Evolutionary conservation across 2,888 invertebrate species (phyloP).

Genomic region (Sclerodermus sp.): DNA sequence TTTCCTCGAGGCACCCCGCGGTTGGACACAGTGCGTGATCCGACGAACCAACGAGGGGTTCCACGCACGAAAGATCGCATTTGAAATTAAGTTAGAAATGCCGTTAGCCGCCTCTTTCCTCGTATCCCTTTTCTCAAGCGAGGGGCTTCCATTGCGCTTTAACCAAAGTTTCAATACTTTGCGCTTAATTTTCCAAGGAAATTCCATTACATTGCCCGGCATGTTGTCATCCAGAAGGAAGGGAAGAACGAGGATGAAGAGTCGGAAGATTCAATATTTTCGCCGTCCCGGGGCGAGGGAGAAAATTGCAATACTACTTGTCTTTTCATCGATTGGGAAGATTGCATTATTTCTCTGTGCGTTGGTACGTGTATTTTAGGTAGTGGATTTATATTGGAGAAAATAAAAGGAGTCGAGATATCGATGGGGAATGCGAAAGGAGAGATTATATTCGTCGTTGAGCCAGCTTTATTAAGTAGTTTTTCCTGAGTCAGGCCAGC

Average conservation of each 20-base stretch:
- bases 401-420: too few relatives aligned
- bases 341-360: too few relatives aligned
- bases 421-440: too few relatives aligned
- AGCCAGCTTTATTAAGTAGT: too few relatives aligned
- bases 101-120: conserved; percentile 41
- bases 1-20: background rate
- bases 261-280: background rate
- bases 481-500: too few relatives aligned
- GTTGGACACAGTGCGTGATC: too few relatives aligned
- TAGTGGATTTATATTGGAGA: too few relatives aligned
- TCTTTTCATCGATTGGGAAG: too few relatives aligned
- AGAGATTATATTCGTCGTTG: too few relatives aligned
- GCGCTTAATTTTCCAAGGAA: conserved; percentile 35
- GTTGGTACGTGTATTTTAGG: too few relatives aligned
- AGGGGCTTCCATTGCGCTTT: conserved; percentile 3
- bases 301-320: too few relatives aligned
- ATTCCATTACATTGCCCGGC: conserved; percentile 35
- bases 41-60: conserved; percentile 12
- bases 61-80: conserved; percentile 33
- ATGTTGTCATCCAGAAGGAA: background rate
- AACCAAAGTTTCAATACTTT: conserved; percentile 1
- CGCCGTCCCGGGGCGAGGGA: too few relatives aligned
- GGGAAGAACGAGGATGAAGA: background rate
- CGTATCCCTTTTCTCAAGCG: conserved; percentile 25
- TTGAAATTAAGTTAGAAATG: conserved; percentile 42